phyloP scores from a whole-genome alignment of 2,888 invertebrate species.

The Acronicta psi region DNA sequence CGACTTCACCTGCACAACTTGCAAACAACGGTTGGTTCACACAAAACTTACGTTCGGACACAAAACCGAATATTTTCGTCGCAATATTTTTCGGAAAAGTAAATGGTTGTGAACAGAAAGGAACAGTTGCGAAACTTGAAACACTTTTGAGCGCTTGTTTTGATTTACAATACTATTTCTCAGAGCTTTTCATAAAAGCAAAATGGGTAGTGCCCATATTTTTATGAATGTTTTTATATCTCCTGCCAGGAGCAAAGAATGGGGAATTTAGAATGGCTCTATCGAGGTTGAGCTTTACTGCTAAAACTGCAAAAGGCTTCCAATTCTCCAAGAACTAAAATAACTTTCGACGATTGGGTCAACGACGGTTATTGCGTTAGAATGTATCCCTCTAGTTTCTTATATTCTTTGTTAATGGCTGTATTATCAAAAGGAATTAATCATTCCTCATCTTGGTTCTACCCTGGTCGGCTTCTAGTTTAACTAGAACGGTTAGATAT shows the following conservation, averaged over 20 bases:
- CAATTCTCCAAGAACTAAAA: conserved; percentile 14
- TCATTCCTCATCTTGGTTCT: too few species aligned
- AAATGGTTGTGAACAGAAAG: conserved; percentile 43
- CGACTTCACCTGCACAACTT: conserved; percentile 40
- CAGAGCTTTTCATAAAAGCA: conserved; percentile 40
- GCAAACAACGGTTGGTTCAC: conserved; percentile 45
- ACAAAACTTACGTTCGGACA: conserved; percentile 45
- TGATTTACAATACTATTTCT: conserved; percentile 47
- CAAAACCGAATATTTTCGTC: conserved; percentile 39
- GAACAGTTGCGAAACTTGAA: conserved; percentile 42
- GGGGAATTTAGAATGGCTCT: conserved; percentile 17
- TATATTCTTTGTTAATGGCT: too few species aligned
- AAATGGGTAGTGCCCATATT: conserved; percentile 27
- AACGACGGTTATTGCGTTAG: neutral
- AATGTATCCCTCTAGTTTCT: too few species aligned
- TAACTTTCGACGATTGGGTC: conserved; percentile 24
- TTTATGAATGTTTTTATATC: conserved; percentile 40
- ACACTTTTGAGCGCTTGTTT: conserved; percentile 45
- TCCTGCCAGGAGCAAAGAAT: conserved; percentile 33
- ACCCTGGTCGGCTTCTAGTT: too few species aligned
- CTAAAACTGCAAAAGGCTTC: conserved; percentile 9
- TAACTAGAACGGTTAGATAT: too few species aligned
- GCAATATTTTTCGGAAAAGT: conserved; percentile 44
- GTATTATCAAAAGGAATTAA: too few species aligned
- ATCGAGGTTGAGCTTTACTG: conserved; percentile 16